phyloP scores from a whole-genome alignment of 2,888 invertebrate genomes.

The Eupelmus urozonus region DNA sequence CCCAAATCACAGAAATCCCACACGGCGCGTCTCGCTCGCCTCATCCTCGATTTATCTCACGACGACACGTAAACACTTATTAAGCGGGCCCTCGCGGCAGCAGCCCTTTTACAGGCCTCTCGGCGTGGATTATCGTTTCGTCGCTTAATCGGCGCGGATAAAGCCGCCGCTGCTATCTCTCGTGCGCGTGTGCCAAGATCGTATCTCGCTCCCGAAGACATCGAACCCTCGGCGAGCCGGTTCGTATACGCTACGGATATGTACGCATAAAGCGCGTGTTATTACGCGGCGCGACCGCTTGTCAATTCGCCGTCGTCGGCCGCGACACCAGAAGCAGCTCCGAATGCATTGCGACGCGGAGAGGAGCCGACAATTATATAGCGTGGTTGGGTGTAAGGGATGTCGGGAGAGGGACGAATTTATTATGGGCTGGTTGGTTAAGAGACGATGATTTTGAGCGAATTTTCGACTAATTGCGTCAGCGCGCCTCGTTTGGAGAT shows the following conservation, averaged over 20 bases:
- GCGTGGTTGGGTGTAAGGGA: slow-evolving; percentile 11
- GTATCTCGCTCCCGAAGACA: slow-evolving; percentile 37
- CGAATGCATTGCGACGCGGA: too few relatives aligned
- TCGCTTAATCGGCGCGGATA: slow-evolving; percentile 16
- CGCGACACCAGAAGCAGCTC: too few relatives aligned
- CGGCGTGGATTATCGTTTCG: slow-evolving; percentile 3
- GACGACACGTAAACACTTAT: slow-evolving; percentile 74
- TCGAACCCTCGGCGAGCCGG: slow-evolving; percentile 39
- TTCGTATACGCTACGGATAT: not conserved
- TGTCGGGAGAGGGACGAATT: not conserved
- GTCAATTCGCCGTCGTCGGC: slow-evolving; percentile 41
- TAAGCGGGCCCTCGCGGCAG: slow-evolving; percentile 59
- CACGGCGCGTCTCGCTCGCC: slow-evolving; percentile 11
- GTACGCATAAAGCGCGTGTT: slow-evolving; percentile 17
- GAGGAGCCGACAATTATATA: slow-evolving; percentile 24
- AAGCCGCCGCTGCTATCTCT: not conserved
- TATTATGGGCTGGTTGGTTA: not conserved
- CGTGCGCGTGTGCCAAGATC: slow-evolving; percentile 15
- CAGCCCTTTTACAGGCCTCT: not conserved
- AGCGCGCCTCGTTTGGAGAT: too few relatives aligned
- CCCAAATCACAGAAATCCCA: slow-evolving; percentile 32
- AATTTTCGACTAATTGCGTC: slow-evolving; percentile 24
- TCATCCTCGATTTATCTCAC: slow-evolving; percentile 69
- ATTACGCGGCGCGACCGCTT: slow-evolving; percentile 35
- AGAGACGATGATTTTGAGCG: slow-evolving; percentile 18